These are phyloP conservation scores for Phalera bucephala DNA, from an alignment of 2,888 invertebrate species.

Conservation along the genomic window DNA sequence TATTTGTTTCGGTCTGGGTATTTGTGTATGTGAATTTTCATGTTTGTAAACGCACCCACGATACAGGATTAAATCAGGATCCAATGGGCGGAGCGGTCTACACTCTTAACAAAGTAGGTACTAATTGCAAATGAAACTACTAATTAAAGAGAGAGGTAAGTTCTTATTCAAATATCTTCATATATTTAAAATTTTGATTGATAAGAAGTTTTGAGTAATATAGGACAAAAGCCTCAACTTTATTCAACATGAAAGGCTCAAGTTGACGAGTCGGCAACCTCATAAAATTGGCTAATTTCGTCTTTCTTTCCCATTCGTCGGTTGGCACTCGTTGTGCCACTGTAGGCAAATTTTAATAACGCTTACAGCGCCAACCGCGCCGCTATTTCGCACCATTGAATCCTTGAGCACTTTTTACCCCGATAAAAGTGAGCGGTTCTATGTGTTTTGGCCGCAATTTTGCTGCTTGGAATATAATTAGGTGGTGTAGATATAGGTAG, in stretches of 20 bases:
- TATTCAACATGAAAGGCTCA: conserved; percentile 34
- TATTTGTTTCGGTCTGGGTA: too few species aligned
- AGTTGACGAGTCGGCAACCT: conserved; percentile 58
- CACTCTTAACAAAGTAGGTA: too few species aligned
- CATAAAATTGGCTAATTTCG: conserved; percentile 65
- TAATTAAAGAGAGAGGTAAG: too few species aligned
- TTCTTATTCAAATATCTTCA: too few species aligned
- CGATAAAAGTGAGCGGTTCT: conserved; percentile 41
- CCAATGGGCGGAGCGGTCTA: too few species aligned
- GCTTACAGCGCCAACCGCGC: conserved; percentile 58
- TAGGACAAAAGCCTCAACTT: conserved; percentile 24
- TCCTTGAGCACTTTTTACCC: conserved; percentile 59
- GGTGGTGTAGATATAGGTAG: conserved; percentile 9
- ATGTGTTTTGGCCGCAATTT: conserved; percentile 39
- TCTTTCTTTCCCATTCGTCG: conserved; percentile 59
- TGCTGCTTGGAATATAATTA: conserved; percentile 37
- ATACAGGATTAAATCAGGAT: too few species aligned
- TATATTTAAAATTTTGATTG: too few species aligned
- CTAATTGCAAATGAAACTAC: too few species aligned
- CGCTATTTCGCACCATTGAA: conserved; percentile 65
- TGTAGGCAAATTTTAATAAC: conserved; percentile 73
- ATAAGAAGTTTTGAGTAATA: not conserved
- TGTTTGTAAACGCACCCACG: too few species aligned
- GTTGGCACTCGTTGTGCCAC: conserved; percentile 54
- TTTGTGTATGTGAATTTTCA: too few species aligned